Evolutionary conservation across 2,888 invertebrate genomes (phyloP).

Genomic region (Idaea straminata): DNA sequence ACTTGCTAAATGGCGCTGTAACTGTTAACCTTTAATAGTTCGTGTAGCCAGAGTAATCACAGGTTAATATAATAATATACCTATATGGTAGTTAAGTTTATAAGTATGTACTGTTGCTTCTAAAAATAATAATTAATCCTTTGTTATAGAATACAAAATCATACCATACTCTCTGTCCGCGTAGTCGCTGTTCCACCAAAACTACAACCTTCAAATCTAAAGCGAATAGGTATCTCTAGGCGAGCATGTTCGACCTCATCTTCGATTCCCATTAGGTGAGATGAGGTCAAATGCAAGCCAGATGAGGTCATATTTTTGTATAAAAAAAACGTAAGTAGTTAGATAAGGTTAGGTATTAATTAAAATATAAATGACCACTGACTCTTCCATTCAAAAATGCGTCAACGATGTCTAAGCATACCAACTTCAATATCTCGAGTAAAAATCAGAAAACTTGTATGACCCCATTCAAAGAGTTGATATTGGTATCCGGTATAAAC

Average conservation of each 20-base stretch:
- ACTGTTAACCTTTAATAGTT: conserved; percentile 29
- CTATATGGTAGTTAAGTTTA: too few relatives aligned
- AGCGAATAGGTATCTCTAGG: too few relatives aligned
- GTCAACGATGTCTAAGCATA: background rate
- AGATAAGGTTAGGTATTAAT: background rate
- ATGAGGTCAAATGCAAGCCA: background rate
- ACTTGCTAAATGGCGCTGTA: conserved; percentile 22
- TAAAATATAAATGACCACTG: background rate
- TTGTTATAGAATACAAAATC: too few relatives aligned
- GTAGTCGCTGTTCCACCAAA: too few relatives aligned
- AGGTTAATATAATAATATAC: background rate
- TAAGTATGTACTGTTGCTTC: too few relatives aligned
- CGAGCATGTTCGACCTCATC: too few relatives aligned
- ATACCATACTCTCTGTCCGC: too few relatives aligned
- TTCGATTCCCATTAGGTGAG: too few relatives aligned
- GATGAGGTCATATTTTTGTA: too few relatives aligned
- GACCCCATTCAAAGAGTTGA: conserved; percentile 26
- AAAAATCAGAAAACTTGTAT: conserved; percentile 25
- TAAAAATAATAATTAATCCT: too few relatives aligned
- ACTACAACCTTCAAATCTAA: too few relatives aligned
- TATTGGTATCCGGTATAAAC: conserved; percentile 29
- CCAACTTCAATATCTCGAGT: conserved; percentile 7
- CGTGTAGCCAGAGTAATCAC: conserved; percentile 24
- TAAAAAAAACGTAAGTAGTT: too few relatives aligned
- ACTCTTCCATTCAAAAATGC: background rate